These are phyloP conservation scores for Vireo altiloquus DNA, from an alignment of 2,113 vertebrate genomes.

Conservation along the genomic window DNA sequence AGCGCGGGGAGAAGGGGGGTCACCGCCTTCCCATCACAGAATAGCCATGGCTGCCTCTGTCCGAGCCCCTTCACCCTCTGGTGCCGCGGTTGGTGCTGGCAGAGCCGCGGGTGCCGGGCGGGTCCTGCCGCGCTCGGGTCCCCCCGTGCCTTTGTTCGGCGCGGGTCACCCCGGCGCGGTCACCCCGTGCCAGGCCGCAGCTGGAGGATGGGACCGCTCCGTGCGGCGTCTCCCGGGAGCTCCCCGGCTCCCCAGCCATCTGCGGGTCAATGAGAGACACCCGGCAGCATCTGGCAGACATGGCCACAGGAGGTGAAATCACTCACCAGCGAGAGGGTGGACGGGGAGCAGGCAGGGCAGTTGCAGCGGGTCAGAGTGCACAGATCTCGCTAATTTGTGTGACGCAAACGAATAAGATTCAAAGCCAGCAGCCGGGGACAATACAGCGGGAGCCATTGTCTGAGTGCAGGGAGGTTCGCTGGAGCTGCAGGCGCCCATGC, in stretches of 20 bases:
- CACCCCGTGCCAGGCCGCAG: neutral
- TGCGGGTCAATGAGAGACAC: constrained; percentile 8
- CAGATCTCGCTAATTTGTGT: neutral
- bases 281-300: constrained; percentile 27
- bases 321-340: neutral
- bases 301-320: neutral
- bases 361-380: neutral
- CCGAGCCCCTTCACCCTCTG: neutral
- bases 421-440: neutral
- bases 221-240: neutral
- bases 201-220: neutral
- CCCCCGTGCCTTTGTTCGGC: neutral
- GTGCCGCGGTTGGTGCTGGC: neutral
- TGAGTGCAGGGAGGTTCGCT: neutral
- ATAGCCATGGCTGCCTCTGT: neutral
- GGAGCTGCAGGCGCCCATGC: neutral
- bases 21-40: neutral
- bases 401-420: neutral
- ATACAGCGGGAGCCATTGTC: neutral
- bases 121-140: neutral
- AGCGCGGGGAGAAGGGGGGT: neutral
- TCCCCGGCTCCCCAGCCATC: neutral
- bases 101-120: neutral
- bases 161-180: fast-evolving
- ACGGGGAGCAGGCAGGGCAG: neutral